Evolutionary conservation across 2,888 invertebrate species (phyloP).

Genomic region (Drosophila dives): DNA sequence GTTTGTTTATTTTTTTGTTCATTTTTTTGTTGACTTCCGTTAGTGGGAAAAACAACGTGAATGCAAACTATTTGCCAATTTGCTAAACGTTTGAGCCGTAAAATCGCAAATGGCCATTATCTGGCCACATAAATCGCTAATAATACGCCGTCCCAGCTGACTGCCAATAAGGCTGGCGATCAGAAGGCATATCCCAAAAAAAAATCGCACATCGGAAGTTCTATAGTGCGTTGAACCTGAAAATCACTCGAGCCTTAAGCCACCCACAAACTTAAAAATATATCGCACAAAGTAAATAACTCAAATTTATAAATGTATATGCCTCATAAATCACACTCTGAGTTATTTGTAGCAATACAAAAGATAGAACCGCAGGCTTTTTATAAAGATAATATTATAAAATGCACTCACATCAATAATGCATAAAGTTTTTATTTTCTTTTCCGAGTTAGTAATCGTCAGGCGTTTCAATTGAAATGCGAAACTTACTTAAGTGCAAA

Average conservation of each 20-base stretch:
- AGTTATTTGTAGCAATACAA: neutral
- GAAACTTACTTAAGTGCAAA: slow-evolving; percentile 58
- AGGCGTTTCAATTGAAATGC: slow-evolving; percentile 64
- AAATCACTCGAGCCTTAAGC: slow-evolving; percentile 4
- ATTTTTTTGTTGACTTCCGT: slow-evolving; percentile 58
- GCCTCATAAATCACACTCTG: slow-evolving; percentile 15
- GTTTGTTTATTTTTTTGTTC: slow-evolving; percentile 8
- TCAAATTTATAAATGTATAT: too few species aligned
- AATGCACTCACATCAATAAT: neutral
- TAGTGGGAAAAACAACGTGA: slow-evolving; percentile 44
- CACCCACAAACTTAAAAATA: slow-evolving; percentile 67
- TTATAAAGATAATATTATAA: neutral
- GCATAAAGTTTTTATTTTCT: slow-evolving; percentile 21
- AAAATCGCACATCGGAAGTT: slow-evolving; percentile 59
- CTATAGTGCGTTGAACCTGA: slow-evolving; percentile 64
- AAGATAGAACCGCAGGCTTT: slow-evolving; percentile 1
- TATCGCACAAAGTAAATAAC: neutral
- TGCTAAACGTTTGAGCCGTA: slow-evolving; percentile 60
- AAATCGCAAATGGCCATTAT: slow-evolving; percentile 70
- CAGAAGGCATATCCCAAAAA: slow-evolving; percentile 36
- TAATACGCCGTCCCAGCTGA: slow-evolving; percentile 54
- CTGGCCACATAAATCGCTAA: slow-evolving; percentile 67
- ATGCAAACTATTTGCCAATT: slow-evolving; percentile 64
- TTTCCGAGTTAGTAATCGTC: slow-evolving; percentile 45
- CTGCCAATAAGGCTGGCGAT: slow-evolving; percentile 62